phyloP scores from a whole-genome alignment of 2,113 vertebrate species.

The Lynx canadensis region DNA sequence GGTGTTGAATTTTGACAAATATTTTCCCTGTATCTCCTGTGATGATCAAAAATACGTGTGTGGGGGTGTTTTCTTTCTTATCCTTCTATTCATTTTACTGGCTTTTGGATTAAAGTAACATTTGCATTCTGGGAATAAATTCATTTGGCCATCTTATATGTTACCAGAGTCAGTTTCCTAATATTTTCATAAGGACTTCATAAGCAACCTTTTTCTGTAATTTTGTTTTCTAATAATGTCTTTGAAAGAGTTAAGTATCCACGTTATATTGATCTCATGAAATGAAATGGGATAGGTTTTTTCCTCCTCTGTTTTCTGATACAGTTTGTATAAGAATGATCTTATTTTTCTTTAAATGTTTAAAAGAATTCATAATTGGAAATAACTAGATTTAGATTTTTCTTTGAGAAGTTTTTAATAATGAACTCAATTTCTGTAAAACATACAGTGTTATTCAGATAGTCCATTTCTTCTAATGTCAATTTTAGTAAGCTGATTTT shows the following conservation, averaged over 20 bases:
- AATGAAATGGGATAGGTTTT: not conserved
- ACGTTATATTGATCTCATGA: not conserved
- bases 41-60: not conserved
- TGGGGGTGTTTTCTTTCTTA: not conserved
- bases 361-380: not conserved
- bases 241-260: not conserved
- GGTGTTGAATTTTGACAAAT: not conserved
- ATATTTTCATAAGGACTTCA: not conserved
- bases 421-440: not conserved
- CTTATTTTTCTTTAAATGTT: not conserved
- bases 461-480: not conserved
- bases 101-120: not conserved
- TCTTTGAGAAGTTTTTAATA: not conserved
- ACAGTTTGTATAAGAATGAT: not conserved
- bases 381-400: not conserved
- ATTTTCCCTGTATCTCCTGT: not conserved
- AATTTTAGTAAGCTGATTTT: not conserved
- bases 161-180: not conserved
- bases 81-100: not conserved
- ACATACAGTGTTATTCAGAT: not conserved
- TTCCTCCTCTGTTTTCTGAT: not conserved
- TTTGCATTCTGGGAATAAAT: not conserved
- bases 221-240: not conserved
- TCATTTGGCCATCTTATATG: not conserved
- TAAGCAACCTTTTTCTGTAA: not conserved